These are phyloP conservation scores for Anableps anableps DNA, from an alignment of 2,797 vertebrate genomes.

Conservation along the genomic window DNA sequence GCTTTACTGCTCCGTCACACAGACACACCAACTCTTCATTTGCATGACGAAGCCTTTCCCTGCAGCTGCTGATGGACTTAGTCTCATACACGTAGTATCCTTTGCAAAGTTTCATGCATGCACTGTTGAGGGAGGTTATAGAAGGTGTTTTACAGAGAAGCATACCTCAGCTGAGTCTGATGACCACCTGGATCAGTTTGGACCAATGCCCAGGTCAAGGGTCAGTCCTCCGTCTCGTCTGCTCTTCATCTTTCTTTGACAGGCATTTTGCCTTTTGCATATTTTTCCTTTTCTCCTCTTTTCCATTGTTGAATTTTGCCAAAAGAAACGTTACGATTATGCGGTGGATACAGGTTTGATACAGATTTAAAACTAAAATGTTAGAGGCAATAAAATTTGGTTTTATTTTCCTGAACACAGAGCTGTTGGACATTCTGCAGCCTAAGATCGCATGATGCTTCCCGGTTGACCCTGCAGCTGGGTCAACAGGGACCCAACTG, in stretches of 20 bases:
- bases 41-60: not conserved
- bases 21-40: constrained; percentile 8
- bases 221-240: not conserved
- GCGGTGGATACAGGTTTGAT: not conserved
- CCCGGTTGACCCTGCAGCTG: too few relatives aligned
- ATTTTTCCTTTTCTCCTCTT: not conserved
- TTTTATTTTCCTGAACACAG: not conserved
- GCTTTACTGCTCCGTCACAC: not conserved
- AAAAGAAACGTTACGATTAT: not conserved
- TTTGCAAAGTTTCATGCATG: not conserved
- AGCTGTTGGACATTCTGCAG: too few relatives aligned
- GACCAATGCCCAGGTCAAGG: not conserved
- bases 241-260: not conserved
- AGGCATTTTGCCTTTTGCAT: not conserved
- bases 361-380: not conserved
- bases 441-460: too few relatives aligned
- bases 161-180: not conserved
- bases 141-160: not conserved
- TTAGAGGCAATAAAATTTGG: not conserved
- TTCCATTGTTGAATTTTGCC: not conserved
- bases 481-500: too few relatives aligned
- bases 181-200: not conserved
- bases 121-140: too few relatives aligned
- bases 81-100: not conserved
- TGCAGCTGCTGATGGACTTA: not conserved